phyloP scores from a whole-genome alignment of 2,797 vertebrate genomes.

The Hoplostethus mediterraneus region DNA sequence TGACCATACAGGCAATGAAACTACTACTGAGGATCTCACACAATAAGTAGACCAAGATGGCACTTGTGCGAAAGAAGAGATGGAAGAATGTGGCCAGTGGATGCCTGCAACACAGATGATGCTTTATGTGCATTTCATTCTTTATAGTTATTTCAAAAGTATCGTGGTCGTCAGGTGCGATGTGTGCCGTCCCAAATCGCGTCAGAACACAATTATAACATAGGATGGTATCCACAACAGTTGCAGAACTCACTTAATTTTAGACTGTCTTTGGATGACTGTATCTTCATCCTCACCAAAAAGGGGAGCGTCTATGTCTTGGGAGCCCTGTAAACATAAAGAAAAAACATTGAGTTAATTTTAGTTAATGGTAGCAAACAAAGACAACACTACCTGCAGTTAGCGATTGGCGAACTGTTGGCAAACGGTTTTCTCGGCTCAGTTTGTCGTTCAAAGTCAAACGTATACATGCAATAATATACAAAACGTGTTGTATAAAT shows the following conservation, averaged over 20 bases:
- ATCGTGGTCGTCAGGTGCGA: background rate
- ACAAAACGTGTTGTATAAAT: too few relatives aligned
- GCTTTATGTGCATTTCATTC: background rate
- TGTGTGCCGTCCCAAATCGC: background rate
- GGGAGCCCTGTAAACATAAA: conserved; percentile 82
- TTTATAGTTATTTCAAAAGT: background rate
- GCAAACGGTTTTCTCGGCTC: background rate
- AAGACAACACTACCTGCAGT: too few relatives aligned
- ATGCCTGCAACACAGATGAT: conserved; percentile 81
- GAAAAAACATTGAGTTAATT: too few relatives aligned
- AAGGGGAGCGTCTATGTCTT: conserved; percentile 90
- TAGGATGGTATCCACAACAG: background rate
- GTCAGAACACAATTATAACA: background rate
- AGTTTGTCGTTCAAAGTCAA: background rate
- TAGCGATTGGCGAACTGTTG: too few relatives aligned
- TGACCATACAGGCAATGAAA: conserved; percentile 94
- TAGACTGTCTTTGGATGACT: conserved; percentile 75
- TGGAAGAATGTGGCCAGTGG: conserved; percentile 95
- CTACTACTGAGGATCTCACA: conserved; percentile 90
- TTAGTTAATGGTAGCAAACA: too few relatives aligned
- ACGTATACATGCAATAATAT: too few relatives aligned
- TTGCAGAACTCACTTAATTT: conserved; percentile 82
- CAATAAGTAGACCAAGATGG: conserved; percentile 92
- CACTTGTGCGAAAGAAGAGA: conserved; percentile 93
- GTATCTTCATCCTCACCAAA: conserved; percentile 92